phyloP scores from a whole-genome alignment of 23 tunicate species.

The Halocynthia roretzi region DNA sequence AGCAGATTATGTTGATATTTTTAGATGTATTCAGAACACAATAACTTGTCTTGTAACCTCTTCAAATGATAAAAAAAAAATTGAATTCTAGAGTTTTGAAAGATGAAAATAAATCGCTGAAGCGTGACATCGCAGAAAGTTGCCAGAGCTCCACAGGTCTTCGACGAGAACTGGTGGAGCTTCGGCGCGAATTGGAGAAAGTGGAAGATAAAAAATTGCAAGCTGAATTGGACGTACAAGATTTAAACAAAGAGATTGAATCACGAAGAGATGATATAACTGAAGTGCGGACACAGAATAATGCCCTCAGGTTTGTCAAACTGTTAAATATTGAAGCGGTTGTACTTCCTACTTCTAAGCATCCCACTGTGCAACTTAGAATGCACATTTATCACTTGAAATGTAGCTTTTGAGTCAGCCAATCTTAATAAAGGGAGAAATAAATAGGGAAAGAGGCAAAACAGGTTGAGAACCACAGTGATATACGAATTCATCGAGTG shows the following conservation, averaged over 20 bases:
- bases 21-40: not conserved
- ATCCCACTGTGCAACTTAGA: too few species aligned
- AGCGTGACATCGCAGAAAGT: constrained; percentile 57
- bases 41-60: too few species aligned
- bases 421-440: too few species aligned
- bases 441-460: too few species aligned
- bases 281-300: constrained; percentile 28
- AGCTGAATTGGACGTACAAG: constrained; percentile 25
- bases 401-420: too few species aligned
- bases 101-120: constrained; percentile 61
- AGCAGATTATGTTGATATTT: not conserved
- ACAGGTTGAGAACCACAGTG: too few species aligned
- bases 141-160: constrained; percentile 55
- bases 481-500: too few species aligned
- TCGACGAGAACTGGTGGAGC: constrained; percentile 46
- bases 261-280: constrained; percentile 25
- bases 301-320: constrained; percentile 42
- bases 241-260: constrained; percentile 24
- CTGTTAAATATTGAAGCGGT: too few species aligned
- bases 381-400: too few species aligned
- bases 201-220: constrained; percentile 25
- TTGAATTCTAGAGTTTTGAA: not conserved
- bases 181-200: constrained; percentile 43
- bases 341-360: too few species aligned
- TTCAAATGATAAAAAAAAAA: too few species aligned